Percentiles rank a stretch among this genome's conserved stretches.
Conservation (phyloP, 2,888 invertebrate species). For the Metacarcinus magister region DNA sequence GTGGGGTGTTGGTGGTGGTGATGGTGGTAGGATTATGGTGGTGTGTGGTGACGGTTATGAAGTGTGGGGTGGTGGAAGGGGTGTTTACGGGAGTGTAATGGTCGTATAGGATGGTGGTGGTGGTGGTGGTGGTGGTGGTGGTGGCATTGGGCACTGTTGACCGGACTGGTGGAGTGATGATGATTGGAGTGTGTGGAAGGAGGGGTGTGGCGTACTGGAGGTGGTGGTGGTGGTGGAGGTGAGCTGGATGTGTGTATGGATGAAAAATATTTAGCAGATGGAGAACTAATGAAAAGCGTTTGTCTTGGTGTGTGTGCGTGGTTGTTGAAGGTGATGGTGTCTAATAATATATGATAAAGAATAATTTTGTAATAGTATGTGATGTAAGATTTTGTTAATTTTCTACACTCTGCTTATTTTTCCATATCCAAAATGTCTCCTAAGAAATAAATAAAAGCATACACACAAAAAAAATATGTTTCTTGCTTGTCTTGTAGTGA, state of each 20-base stretch:
- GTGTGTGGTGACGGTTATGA: neutral
- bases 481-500: neutral
- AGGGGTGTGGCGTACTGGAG: neutral
- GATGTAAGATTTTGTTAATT: neutral
- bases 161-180: slow-evolving; percentile 4
- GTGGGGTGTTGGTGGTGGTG: neutral
- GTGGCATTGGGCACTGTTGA: neutral
- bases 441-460: neutral
- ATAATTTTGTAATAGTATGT: neutral
- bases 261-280: neutral
- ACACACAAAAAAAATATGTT: neutral
- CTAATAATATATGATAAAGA: neutral
- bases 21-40: neutral
- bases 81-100: neutral
- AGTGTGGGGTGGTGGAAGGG: neutral
- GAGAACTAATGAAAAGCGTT: neutral
- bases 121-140: neutral
- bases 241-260: neutral
- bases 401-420: neutral
- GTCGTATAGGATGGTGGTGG: neutral
- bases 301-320: neutral
- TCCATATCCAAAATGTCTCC: neutral
- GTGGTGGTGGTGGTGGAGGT: slow-evolving; percentile 15
- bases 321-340: neutral
- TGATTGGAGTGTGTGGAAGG: neutral